Evolutionary conservation across 2,888 invertebrate species (phyloP).

Genomic region (Salpingus planirostris): DNA sequence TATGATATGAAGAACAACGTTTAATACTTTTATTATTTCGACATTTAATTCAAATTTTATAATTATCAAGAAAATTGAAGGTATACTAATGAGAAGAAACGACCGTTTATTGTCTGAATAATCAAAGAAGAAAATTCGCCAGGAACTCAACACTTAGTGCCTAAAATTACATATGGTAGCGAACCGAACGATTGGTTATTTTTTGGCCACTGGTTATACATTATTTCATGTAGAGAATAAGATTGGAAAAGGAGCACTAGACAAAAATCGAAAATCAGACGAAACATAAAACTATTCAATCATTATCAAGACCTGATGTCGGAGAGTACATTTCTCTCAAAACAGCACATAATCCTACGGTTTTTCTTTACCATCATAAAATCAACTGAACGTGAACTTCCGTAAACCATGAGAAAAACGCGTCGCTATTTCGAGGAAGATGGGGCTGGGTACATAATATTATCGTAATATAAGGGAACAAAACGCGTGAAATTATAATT

Average conservation of each 20-base stretch:
- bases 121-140: constrained; percentile 13
- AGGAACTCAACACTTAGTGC: constrained; percentile 26
- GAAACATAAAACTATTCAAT: constrained; percentile 7
- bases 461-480: too few species aligned
- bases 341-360: too few species aligned
- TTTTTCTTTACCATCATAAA: too few species aligned
- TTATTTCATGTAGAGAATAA: too few species aligned
- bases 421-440: too few species aligned
- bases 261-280: constrained; percentile 7
- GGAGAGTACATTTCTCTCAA: constrained; percentile 23
- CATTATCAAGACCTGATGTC: too few species aligned
- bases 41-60: constrained; percentile 10
- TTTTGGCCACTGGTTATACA: constrained; percentile 22
- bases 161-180: constrained; percentile 9
- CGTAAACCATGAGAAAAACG: too few species aligned
- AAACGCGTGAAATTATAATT: too few species aligned
- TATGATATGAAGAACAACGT: constrained; percentile 13
- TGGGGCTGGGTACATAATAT: too few species aligned
- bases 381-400: constrained; percentile 13
- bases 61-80: constrained; percentile 10
- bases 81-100: constrained; percentile 9
- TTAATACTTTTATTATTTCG: constrained; percentile 9
- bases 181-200: background rate
- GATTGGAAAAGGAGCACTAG: too few species aligned
- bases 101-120: constrained; percentile 15